Percentiles rank a stretch among this genome's conserved stretches.
phyloP scores from a whole-genome alignment of 2,888 invertebrate species.

The Conchocele bisecta region DNA sequence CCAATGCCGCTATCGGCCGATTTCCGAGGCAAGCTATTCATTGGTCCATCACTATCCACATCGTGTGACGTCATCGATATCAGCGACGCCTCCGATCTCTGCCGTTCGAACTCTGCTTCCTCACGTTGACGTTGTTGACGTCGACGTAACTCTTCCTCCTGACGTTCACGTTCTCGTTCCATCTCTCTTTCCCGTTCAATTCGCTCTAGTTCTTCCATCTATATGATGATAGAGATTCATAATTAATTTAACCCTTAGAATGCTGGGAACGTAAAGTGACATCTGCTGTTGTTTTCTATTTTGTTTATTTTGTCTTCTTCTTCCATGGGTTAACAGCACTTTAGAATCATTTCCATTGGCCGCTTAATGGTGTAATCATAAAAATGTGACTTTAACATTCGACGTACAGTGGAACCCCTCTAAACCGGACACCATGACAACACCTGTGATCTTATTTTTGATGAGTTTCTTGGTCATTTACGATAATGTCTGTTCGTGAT shows the following conservation, averaged over 20 bases:
- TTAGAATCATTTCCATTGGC: too few species aligned
- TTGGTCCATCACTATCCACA: slow-evolving; percentile 23
- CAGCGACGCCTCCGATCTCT: slow-evolving; percentile 53
- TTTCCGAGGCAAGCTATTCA: slow-evolving; percentile 43
- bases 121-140: slow-evolving; percentile 51
- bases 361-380: too few species aligned
- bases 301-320: too few species aligned
- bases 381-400: too few species aligned
- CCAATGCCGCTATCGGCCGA: slow-evolving; percentile 44
- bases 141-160: slow-evolving; percentile 38
- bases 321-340: too few species aligned
- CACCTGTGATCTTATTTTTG: too few species aligned
- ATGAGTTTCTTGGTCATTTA: too few species aligned
- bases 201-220: slow-evolving; percentile 50
- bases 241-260: neutral
- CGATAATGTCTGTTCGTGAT: too few species aligned
- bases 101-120: slow-evolving; percentile 45
- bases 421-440: too few species aligned
- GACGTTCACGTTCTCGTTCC: slow-evolving; percentile 3
- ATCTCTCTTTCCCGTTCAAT: slow-evolving; percentile 44
- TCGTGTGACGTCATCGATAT: slow-evolving; percentile 49
- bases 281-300: neutral
- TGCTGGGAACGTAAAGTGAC: too few species aligned
- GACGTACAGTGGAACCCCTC: too few species aligned
- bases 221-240: neutral